Percentiles rank a stretch among this genome's conserved stretches.
These are phyloP conservation scores for Cyphomyrus discorhynchus DNA, from an alignment of 2,113 vertebrate genomes.

Conservation along the genomic window DNA sequence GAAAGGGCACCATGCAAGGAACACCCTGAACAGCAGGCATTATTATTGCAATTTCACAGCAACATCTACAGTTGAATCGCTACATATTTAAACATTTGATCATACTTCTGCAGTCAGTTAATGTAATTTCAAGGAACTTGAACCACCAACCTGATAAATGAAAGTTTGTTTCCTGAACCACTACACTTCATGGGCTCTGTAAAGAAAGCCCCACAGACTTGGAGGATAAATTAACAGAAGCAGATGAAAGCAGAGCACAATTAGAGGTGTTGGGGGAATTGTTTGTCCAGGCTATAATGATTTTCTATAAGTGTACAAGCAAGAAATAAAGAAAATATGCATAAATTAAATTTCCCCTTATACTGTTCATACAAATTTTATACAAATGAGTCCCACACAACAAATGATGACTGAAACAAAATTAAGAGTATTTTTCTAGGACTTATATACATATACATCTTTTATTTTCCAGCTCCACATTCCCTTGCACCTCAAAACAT, in stretches of 20 bases:
- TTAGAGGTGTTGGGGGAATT: background rate
- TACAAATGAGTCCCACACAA: background rate
- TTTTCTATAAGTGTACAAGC: background rate
- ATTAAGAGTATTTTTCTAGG: slow-evolving; percentile 16
- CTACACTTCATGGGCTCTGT: background rate
- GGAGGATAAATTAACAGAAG: background rate
- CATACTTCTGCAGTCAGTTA: background rate
- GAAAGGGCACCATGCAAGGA: background rate
- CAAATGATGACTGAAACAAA: background rate
- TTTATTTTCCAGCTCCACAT: slow-evolving; percentile 22
- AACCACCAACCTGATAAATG: background rate
- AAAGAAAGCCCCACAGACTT: background rate
- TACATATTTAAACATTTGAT: background rate
- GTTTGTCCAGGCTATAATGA: background rate
- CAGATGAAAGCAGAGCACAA: background rate
- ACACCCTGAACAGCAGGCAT: background rate
- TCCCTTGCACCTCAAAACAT: slow-evolving; percentile 24
- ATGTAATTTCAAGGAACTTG: background rate
- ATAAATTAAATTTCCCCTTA: background rate
- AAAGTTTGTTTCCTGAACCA: background rate
- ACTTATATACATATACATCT: slow-evolving; percentile 26
- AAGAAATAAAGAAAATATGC: background rate
- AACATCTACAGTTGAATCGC: background rate
- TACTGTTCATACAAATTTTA: background rate
- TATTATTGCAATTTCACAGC: background rate